Base-by-base conservation (phyloP, 2,797 vertebrate species). In the Erethizon dorsatum region DNA sequence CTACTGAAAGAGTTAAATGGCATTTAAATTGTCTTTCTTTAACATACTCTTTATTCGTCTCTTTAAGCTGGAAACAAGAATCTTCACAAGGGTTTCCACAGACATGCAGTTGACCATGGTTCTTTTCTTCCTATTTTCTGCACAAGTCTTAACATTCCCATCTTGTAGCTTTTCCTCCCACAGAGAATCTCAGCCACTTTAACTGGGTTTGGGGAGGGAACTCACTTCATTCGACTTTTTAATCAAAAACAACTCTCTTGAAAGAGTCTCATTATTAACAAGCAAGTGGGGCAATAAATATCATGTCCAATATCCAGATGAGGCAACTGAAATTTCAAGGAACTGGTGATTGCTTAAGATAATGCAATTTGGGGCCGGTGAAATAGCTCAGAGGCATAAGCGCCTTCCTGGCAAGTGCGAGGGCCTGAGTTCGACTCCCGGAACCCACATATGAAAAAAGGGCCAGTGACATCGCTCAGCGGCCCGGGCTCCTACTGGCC, bases 91-190 rank as follows among this genome's bases (percentile, higher is more conserved):
- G 47, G 22, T 65, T 83, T 90, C 50, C 80, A 24, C 47, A 33
- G 4, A 11, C 24, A 7, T 4, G 12, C 1, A 22, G 26, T 1
- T 33, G 2, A 14, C 54, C 0, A 0, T 1, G 50, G 5, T 65
- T 73, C 87, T 90, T 79, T 28, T 33, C 11, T 45, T 69, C 28
- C 41, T 56, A 0, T 63, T 77, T 41, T 75, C 71, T 83, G 54
- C 10, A 3, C 77, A 41, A 28, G 65, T 28, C 13, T 50, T 59
- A 14, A n/a, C 14, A 3, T 54, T 67, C 22, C 45, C 20, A 2
- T 17, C 22, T 31, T 2, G 0, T n/a, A 22, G 17, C 1, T 33
- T 77, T 69, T n/a, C 13, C 4, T 22, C 11, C 65, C 31, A 37
- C 20, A 73, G 52, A 78, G 8, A 31, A 77, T 61, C 61, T 80